Percentiles rank a stretch among this genome's conserved stretches.
Evolutionary conservation across 2,888 invertebrate species (phyloP).

Genomic region (Hyposoter dolosus): DNA sequence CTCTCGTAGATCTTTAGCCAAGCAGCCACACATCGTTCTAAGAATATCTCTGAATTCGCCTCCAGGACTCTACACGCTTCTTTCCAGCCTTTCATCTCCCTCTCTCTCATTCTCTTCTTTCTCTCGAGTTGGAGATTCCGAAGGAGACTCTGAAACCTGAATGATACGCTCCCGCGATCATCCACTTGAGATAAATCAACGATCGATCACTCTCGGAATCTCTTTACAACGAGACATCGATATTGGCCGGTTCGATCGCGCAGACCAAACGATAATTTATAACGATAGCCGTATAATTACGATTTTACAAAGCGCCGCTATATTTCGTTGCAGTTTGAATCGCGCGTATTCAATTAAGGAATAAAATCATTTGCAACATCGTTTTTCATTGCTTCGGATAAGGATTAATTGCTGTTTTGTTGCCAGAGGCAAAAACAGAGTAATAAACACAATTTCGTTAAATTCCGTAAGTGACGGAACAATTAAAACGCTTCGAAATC

Average conservation of each 20-base stretch:
- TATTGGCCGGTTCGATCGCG: constrained; percentile 17
- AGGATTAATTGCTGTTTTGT: background rate
- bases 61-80: constrained; percentile 22
- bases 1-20: constrained; percentile 57
- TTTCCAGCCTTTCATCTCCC: background rate
- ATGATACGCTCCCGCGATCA: constrained; percentile 51
- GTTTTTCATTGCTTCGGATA: background rate
- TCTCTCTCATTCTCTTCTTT: background rate
- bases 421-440: background rate
- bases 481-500: background rate
- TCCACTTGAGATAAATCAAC: constrained; percentile 56
- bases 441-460: background rate
- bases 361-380: background rate
- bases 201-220: constrained; percentile 59
- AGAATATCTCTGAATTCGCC: constrained; percentile 65
- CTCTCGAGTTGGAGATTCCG: constrained; percentile 14
- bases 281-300: constrained; percentile 7
- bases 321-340: background rate
- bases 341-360: background rate
- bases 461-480: background rate
- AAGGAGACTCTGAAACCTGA: constrained; percentile 33
- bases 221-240: constrained; percentile 17
- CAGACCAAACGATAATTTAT: constrained; percentile 20
- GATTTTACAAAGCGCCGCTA: constrained; percentile 4
- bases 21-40: constrained; percentile 54